These are phyloP conservation scores for Nibea albiflora DNA, from an alignment of 2,113 vertebrate genomes.

Conservation along the genomic window DNA sequence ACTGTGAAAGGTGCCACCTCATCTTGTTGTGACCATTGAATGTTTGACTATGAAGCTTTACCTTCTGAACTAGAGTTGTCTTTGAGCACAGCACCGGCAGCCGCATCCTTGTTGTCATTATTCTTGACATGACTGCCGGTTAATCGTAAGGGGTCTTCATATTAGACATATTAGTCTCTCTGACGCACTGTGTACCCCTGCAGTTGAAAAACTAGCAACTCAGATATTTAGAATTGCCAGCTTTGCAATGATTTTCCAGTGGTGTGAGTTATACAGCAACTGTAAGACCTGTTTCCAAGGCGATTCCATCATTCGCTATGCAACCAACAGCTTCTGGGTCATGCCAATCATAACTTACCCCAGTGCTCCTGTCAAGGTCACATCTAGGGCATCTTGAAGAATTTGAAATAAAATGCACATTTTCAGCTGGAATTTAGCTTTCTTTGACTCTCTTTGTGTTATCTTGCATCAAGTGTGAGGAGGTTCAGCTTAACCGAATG, in stretches of 20 bases:
- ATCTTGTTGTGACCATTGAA: background rate
- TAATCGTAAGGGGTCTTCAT: background rate
- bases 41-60: background rate
- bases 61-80: background rate
- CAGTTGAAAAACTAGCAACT: background rate
- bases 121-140: background rate
- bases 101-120: background rate
- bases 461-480: constrained; percentile 53
- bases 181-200: background rate
- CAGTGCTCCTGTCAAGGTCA: background rate
- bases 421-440: background rate
- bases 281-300: background rate
- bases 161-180: background rate
- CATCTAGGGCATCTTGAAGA: background rate
- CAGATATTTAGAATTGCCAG: background rate
- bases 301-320: background rate
- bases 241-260: background rate
- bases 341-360: background rate
- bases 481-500: constrained; percentile 49
- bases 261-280: no score
- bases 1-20: background rate
- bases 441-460: constrained; percentile 10
- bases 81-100: background rate
- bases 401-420: constrained; percentile 28
- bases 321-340: background rate